Conservation (phyloP, 2,797 vertebrate genomes). For the Setipinna tenuifilis region DNA sequence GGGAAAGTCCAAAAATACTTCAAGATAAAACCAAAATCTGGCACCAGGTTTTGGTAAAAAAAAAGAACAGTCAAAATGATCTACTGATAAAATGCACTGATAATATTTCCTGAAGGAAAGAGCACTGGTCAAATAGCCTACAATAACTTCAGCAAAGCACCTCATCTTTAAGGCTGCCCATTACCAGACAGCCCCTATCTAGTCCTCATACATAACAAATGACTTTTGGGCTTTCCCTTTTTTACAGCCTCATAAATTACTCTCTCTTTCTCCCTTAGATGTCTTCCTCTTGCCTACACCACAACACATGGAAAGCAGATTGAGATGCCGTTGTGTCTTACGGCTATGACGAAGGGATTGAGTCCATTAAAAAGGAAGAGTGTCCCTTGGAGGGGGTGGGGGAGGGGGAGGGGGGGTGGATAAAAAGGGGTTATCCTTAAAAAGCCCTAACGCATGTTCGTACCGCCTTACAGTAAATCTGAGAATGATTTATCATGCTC, state of each 20-base stretch:
- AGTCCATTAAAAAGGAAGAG: not conserved
- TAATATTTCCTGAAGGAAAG: slow-evolving; percentile 4
- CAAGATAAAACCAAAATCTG: not conserved
- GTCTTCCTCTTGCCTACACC: not conserved
- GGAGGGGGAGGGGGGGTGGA: no score
- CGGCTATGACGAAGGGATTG: not conserved
- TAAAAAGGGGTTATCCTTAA: not conserved
- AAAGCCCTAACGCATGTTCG: not conserved
- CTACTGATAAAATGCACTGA: not conserved
- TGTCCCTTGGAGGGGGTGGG: not conserved
- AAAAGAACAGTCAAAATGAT: not conserved
- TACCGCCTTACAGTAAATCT: not conserved
- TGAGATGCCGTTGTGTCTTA: not conserved
- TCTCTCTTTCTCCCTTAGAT: not conserved
- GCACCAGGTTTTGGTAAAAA: not conserved
- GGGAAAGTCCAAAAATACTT: not conserved
- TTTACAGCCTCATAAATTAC: not conserved
- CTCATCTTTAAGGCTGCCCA: not conserved
- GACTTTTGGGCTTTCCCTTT: slow-evolving; percentile 7
- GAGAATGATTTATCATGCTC: not conserved
- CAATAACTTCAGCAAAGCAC: not conserved
- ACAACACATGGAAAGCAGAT: slow-evolving; percentile 27
- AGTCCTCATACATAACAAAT: slow-evolving; percentile 1
- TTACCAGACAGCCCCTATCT: not conserved
- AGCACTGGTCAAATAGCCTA: not conserved